A percentile compares a stretch with the other conserved stretches of the same genome.
Evolutionary conservation across 2,797 vertebrate species (phyloP).

Genomic region (Notolepis coatsorum): DNA sequence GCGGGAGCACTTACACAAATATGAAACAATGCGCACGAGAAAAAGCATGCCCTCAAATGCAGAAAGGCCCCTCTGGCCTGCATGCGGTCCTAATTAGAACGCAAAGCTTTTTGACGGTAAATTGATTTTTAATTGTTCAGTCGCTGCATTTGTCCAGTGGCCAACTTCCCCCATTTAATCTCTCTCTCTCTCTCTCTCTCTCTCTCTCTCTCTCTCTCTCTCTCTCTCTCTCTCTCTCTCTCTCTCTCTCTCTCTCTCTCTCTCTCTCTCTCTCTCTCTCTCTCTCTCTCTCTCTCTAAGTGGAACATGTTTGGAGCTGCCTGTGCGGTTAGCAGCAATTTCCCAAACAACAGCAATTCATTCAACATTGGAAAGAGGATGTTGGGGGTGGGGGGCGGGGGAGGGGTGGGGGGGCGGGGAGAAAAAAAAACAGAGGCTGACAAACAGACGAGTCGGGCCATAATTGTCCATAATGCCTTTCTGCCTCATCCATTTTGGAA

Average conservation of each 20-base stretch:
- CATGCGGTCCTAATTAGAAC: slow-evolving; percentile 77
- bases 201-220: not conserved
- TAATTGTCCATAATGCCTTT: slow-evolving; percentile 93
- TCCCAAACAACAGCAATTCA: slow-evolving; percentile 75
- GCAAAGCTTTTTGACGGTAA: slow-evolving; percentile 79
- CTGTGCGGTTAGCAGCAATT: slow-evolving; percentile 65
- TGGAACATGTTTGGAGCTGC: slow-evolving; percentile 57
- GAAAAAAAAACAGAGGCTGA: slow-evolving; percentile 42
- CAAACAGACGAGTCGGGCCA: slow-evolving; percentile 86
- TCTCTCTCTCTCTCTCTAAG: slow-evolving; percentile 31
- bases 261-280: not conserved
- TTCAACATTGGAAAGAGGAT: slow-evolving; percentile 75
- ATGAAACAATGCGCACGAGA: slow-evolving; percentile 59
- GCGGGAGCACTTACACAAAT: slow-evolving; percentile 50
- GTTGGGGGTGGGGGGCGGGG: slow-evolving; percentile 12
- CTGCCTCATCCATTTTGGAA: slow-evolving; percentile 85
- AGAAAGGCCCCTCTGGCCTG: slow-evolving; percentile 65
- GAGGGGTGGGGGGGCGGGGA: slow-evolving; percentile 17
- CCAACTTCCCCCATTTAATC: slow-evolving; percentile 71
- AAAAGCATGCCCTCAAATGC: slow-evolving; percentile 54
- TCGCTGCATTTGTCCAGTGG: slow-evolving; percentile 80
- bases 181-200: slow-evolving; percentile 40
- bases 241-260: slow-evolving; percentile 23
- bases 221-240: not conserved
- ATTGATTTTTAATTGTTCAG: slow-evolving; percentile 85